A percentile compares a stretch with the other conserved stretches of the same genome.
phyloP scores from a whole-genome alignment of 1,140 invertebrate genomes.

The Amphibalanus amphitrite region DNA sequence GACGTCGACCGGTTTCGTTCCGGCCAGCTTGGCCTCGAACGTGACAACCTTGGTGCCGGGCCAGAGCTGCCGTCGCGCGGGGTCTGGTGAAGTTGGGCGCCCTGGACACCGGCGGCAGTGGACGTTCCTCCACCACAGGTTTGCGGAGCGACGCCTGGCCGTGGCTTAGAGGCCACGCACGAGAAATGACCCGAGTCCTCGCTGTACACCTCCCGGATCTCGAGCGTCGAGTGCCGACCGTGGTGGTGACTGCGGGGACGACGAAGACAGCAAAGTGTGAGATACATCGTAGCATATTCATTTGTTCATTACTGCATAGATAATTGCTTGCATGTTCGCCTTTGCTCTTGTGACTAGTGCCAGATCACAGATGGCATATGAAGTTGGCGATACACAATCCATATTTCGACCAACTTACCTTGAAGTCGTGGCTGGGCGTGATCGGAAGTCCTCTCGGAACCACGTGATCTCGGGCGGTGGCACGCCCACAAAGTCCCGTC shows the following conservation, averaged over 20 bases:
- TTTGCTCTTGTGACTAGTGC: too few relatives aligned
- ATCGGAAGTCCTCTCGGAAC: conserved; percentile 88
- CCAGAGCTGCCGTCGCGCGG: conserved; percentile 56
- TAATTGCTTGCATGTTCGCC: too few relatives aligned
- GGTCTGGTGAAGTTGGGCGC: conserved; percentile 74
- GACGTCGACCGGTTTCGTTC: conserved; percentile 73
- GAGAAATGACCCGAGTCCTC: conserved; percentile 85
- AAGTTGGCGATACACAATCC: too few relatives aligned
- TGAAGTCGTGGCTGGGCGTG: conserved; percentile 65
- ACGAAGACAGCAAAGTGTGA: too few relatives aligned
- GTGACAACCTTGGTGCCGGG: conserved; percentile 62
- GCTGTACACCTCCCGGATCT: conserved; percentile 74
- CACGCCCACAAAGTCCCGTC: conserved; percentile 85
- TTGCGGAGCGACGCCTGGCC: conserved; percentile 86
- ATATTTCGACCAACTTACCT: conserved; percentile 37
- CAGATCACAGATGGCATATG: too few relatives aligned
- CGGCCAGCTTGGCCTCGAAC: conserved; percentile 72
- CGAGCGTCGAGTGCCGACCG: conserved; percentile 67
- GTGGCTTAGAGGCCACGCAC: conserved; percentile 74
- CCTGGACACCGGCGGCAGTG: conserved; percentile 43
- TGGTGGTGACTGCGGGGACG: too few relatives aligned
- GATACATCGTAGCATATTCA: too few relatives aligned
- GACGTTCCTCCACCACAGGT: conserved; percentile 78
- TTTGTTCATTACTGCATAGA: too few relatives aligned
- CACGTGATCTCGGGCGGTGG: conserved; percentile 78